Evolutionary conservation across 2,797 vertebrate species (phyloP), one percentile per base, ranked within the genome.

Genomic region (Ficedula albicollis): DNA sequence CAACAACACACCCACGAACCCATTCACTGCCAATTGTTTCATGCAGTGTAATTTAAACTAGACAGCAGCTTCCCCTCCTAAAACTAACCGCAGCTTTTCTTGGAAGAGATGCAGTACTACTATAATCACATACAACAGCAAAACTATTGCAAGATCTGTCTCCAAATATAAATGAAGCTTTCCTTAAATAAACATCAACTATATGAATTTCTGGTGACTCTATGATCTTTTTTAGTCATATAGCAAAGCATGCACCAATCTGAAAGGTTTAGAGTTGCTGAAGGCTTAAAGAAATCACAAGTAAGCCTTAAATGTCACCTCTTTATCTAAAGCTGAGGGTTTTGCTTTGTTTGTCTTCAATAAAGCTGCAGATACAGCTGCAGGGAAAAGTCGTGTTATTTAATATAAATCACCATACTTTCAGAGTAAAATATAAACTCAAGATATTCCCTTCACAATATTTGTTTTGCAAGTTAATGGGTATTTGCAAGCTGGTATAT

Each of bases 251-350:
- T 19, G 13, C 60, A 90, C 59, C 78, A 49, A 21, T 85, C 41
- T 80, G 75, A 90, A 92, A 92, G 56, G 72, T 70, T 83, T 92
- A 36, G 38, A 77, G 70, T 51, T 94, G 63, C 78, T 93, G 46
- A 32, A 93, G 58, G 88, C 54, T 73, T 32, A 67, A 44, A 67
- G 48, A 64, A 94, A 43, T 19, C 19, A 74, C 74, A 27, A 79
- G 11, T 32, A 79, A 93, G 54, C 52, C 16, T 86, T 82, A 68
- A 79, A 94, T 62, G 6, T 76, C 56, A 73, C 34, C n/a, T 87
- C 48, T 84, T 91, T 66, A 52, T 90, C 49, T 84, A 64, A 87
- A 80, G 36, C 39, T 21, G 30, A 60, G 8, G 10, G 38, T 67
- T 67, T 89, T 81, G 44, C 13, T 82, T 89, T 78, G 10, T 63